These are phyloP conservation scores for Heliocidaris erythrogramma DNA, from an alignment of 35 echinoderm and acorn worm genomes.

Conservation along the genomic window DNA sequence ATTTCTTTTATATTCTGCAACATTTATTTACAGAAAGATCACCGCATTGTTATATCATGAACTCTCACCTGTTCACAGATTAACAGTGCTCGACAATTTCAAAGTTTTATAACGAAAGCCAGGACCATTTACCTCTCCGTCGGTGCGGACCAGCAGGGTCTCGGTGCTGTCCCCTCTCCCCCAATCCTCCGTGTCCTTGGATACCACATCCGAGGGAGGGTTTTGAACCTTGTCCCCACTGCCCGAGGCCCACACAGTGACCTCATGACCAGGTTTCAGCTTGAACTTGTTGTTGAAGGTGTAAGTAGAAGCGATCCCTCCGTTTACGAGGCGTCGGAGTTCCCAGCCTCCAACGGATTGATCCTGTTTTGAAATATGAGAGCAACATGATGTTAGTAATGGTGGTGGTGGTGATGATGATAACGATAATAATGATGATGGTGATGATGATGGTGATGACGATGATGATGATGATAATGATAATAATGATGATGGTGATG, in stretches of 20 bases:
- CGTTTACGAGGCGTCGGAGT: slow-evolving; percentile 69
- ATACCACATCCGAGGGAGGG: slow-evolving; percentile 76
- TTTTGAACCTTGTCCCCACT: slow-evolving; percentile 53
- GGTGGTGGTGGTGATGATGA: neutral
- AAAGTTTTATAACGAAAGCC: no score
- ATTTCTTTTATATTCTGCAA: no score
- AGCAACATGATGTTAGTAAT: neutral
- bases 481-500: no score
- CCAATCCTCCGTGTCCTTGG: slow-evolving; percentile 71
- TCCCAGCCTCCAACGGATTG: slow-evolving; percentile 94
- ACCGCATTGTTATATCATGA: no score
- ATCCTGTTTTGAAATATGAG: slow-evolving; percentile 55
- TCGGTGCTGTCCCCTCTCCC: slow-evolving; percentile 67
- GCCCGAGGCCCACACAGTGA: slow-evolving; percentile 86
- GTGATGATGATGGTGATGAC: no score
- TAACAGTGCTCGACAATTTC: no score
- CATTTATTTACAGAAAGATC: no score
- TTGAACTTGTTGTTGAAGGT: slow-evolving; percentile 82
- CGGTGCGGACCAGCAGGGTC: slow-evolving; percentile 64
- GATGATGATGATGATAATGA: no score
- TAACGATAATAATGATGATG: no score
- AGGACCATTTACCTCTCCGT: slow-evolving; percentile 72
- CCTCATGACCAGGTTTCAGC: slow-evolving; percentile 75
- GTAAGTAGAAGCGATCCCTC: slow-evolving; percentile 60
- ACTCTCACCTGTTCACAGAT: no score